Conservation (phyloP, 2,888 invertebrate species). For the Cecidostiba fungosa region DNA sequence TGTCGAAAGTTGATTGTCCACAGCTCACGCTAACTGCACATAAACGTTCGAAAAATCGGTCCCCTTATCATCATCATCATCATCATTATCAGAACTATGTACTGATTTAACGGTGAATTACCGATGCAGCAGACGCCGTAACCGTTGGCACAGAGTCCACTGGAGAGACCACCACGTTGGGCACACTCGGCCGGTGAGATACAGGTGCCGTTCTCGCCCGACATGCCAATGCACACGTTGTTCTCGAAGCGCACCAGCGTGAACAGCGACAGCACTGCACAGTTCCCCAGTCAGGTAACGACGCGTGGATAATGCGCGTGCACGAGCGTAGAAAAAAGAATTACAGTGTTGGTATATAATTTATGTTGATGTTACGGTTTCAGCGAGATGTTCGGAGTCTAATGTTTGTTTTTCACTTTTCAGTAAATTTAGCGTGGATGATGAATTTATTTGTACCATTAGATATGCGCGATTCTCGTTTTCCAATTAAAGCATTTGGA, state of each 20-base stretch:
- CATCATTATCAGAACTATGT: not conserved
- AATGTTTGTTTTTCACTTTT: not conserved
- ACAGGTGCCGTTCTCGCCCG: conserved; percentile 92
- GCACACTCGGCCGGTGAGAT: conserved; percentile 87
- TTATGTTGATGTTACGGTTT: not conserved
- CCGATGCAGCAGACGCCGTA: conserved; percentile 90
- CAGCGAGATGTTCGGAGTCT: not conserved
- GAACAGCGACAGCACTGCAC: conserved; percentile 89
- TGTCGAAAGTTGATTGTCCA: conserved; percentile 89
- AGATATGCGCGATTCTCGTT: too few relatives aligned
- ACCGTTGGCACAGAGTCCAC: conserved; percentile 90
- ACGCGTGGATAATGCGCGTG: not conserved
- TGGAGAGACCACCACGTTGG: conserved; percentile 86
- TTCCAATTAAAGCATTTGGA: too few relatives aligned
- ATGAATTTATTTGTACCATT: too few relatives aligned
- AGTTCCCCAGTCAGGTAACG: not conserved
- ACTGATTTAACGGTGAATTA: conserved; percentile 75
- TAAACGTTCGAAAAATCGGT: conserved; percentile 57
- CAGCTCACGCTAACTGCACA: conserved; percentile 88
- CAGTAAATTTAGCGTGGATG: not conserved
- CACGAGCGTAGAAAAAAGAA: not conserved
- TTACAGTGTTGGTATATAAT: not conserved
- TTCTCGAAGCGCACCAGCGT: conserved; percentile 90
- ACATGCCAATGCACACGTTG: conserved; percentile 87
- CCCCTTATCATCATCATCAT: not conserved